Conservation (phyloP, 2,113 vertebrate species). For the Penelope pileata region DNA sequence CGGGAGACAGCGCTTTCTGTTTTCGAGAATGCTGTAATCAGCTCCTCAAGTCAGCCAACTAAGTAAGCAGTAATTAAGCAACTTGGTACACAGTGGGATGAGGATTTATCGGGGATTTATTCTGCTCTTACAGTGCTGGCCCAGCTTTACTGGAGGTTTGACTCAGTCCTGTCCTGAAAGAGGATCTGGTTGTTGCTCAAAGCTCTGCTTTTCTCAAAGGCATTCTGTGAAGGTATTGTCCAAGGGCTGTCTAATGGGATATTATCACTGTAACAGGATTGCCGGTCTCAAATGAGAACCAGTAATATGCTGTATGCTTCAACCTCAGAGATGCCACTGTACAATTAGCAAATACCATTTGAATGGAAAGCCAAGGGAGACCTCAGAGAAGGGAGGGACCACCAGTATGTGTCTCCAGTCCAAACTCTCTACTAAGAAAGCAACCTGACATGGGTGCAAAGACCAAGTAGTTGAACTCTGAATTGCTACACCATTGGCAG, state of each 20-base stretch:
- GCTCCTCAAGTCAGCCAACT: constrained; percentile 12
- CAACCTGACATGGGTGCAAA: not conserved
- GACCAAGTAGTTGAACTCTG: not conserved
- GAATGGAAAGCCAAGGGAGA: not conserved
- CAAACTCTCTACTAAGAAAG: not conserved
- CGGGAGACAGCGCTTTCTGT: not conserved
- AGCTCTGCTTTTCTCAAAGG: not conserved
- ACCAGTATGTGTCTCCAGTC: not conserved
- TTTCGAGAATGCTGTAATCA: constrained; percentile 9
- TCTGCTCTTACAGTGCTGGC: not conserved
- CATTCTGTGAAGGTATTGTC: not conserved
- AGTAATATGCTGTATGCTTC: not conserved
- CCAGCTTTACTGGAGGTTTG: not conserved
- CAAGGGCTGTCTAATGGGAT: not conserved
- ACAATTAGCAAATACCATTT: not conserved
- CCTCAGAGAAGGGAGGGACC: not conserved
- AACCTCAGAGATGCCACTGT: not conserved
- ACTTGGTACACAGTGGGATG: not conserved
- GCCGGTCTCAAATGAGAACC: not conserved
- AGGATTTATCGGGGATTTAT: constrained; percentile 16
- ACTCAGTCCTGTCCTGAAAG: not conserved
- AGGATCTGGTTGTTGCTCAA: not conserved
- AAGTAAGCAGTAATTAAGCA: constrained; percentile 15
- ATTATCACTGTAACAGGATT: not conserved
- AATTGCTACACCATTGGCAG: not conserved